These are phyloP conservation scores for Malurus alboscapulatus DNA, from an alignment of 2,113 vertebrate species.

Conservation along the genomic window DNA sequence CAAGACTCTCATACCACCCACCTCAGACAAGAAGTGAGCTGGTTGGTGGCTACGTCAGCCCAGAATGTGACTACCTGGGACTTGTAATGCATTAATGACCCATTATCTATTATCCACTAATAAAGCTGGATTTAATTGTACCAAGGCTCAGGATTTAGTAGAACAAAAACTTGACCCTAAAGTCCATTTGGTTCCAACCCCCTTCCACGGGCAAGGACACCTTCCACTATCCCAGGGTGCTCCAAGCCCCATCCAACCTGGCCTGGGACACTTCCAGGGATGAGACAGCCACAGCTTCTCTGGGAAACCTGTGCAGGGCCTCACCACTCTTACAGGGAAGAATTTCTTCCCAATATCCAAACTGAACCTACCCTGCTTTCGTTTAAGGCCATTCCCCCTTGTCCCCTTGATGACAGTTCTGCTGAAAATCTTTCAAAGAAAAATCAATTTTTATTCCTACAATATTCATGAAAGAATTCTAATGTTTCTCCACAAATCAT, in stretches of 20 bases:
- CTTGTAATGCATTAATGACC: neutral
- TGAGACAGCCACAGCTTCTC: neutral
- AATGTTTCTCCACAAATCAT: neutral
- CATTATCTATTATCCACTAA: neutral
- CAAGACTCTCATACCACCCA: neutral
- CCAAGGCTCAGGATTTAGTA: neutral
- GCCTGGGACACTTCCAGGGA: neutral
- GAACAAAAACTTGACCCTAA: neutral
- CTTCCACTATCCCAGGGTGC: neutral
- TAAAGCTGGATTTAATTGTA: neutral
- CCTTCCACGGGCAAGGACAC: rapidly evolving
- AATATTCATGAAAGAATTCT: neutral
- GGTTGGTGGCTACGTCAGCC: neutral
- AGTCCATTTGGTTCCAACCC: neutral
- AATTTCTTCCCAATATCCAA: neutral
- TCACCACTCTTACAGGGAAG: rapidly evolving
- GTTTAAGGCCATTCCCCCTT: neutral
- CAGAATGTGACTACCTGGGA: neutral
- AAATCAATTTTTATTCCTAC: neutral
- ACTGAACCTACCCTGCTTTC: neutral
- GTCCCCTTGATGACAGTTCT: neutral
- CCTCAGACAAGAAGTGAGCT: neutral
- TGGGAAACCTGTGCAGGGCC: rapidly evolving
- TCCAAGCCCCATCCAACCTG: rapidly evolving
- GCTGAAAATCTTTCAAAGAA: neutral